These are phyloP conservation scores for Machimus rusticus DNA, from an alignment of 2,888 invertebrate genomes.

Conservation along the genomic window DNA sequence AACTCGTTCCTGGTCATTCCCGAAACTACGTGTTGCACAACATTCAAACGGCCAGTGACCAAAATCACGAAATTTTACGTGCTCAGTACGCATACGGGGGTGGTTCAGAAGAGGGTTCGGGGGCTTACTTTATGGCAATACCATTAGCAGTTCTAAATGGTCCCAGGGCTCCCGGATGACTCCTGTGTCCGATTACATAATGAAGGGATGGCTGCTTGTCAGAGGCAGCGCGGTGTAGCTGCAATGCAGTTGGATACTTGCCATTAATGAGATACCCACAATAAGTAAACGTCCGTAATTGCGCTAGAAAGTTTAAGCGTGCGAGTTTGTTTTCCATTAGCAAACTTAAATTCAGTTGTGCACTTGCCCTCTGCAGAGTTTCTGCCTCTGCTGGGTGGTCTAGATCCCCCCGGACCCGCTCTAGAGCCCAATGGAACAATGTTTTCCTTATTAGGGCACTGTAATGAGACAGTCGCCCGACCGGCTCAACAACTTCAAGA, in stretches of 20 bases:
- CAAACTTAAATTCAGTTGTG: conserved; percentile 31
- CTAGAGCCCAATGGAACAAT: neutral
- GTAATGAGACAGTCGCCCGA: neutral
- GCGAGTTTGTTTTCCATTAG: conserved; percentile 26
- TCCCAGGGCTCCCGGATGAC: neutral
- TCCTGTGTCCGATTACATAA: conserved; percentile 26
- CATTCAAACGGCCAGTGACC: neutral
- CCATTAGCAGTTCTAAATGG: conserved; percentile 28
- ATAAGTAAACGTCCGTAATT: conserved; percentile 25
- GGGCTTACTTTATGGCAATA: neutral
- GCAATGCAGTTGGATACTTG: conserved; percentile 34
- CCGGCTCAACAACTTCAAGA: neutral
- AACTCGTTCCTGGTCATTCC: neutral
- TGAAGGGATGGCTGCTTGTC: conserved; percentile 27
- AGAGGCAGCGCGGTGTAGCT: conserved; percentile 8
- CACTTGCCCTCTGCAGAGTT: neutral
- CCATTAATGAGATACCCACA: conserved; percentile 36
- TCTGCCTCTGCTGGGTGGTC: neutral
- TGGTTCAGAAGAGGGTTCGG: neutral
- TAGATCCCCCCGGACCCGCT: neutral
- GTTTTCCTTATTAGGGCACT: neutral
- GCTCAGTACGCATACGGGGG: neutral
- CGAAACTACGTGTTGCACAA: conserved; percentile 14
- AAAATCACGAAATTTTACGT: neutral
- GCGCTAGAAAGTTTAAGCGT: conserved; percentile 13